Evolutionary conservation across 1,140 invertebrate species (phyloP), one percentile per base, ranked within the genome.

Genomic region (Branchinecta lynchi): DNA sequence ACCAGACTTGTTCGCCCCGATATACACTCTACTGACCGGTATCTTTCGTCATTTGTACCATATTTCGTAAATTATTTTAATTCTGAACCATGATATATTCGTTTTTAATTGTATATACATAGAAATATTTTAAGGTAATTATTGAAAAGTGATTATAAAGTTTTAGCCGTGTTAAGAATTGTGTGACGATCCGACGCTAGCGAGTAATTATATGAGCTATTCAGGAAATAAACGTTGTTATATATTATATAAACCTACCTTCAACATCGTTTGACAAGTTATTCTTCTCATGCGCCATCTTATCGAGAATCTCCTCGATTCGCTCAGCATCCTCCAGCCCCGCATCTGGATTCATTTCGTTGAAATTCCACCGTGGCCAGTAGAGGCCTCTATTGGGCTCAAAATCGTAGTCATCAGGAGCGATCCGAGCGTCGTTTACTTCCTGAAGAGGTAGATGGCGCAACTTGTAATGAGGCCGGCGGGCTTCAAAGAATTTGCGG

Each of bases 341-440:
- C 17, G 51, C 51, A 60, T 60, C 51, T 1, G 51, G 51, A 60
- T 60, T 60, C 51, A 60, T 60, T 60, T 60, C 51, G 17, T 60
- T 60, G 17, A 15, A 60, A 60, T 60, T 60, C 51, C 51, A 60
- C 6, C 51, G 12, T 60, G 51, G 51, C 51, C 51, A 60, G 51
- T 60, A 60, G 51, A 60, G 51, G 17, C 51, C 51, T 60, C 51
- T 60, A 6, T 60, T 60, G 12, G 51, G 51, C 17, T 60, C 51
- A 60, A 60, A 60, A 20, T 60, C 51, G 12, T 60, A 12, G 17
- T 60, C 51, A 1, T 60, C 51, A 15, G 12, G 12, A 15, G 51
- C 17, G 12, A 60, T 15, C 51, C 51, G 6, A 20, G 12, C 51
- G 17, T 20, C 17, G 17, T 60, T 60, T 60, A 15, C 51, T 60